Conservation (phyloP, 2,888 invertebrate genomes). For the Ryuthela nishihirai region DNA sequence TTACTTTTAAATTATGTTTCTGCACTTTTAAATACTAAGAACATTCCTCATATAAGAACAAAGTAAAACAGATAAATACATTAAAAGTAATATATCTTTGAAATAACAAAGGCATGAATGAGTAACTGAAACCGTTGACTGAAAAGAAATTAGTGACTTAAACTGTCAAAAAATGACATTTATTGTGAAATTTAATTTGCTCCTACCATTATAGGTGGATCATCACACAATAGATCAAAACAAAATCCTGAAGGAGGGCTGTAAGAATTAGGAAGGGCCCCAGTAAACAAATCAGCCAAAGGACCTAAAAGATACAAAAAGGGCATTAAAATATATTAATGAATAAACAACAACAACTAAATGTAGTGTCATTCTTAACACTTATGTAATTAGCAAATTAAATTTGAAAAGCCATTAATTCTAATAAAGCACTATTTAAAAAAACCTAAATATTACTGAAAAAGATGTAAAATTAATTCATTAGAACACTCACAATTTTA, state of each 20-base stretch:
- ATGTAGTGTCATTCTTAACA: background rate
- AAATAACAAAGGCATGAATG: too few relatives aligned
- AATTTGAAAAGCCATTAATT: too few relatives aligned
- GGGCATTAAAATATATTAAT: background rate
- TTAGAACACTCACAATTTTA: too few relatives aligned
- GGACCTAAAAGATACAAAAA: conserved; percentile 45
- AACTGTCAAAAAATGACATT: too few relatives aligned
- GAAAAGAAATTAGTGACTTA: too few relatives aligned
- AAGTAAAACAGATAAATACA: background rate
- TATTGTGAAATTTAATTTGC: too few relatives aligned
- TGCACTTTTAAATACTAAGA: too few relatives aligned
- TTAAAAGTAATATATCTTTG: background rate
- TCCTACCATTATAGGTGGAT: conserved; percentile 67
- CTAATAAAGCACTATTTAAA: too few relatives aligned
- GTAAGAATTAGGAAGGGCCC: conserved; percentile 75
- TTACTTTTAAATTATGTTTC: too few relatives aligned
- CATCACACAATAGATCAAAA: conserved; percentile 79
- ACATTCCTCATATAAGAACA: background rate
- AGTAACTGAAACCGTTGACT: too few relatives aligned
- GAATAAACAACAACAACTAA: background rate
- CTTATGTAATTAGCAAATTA: background rate
- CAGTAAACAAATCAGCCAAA: conserved; percentile 71
- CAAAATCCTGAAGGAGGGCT: conserved; percentile 86
- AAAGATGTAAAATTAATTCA: too few relatives aligned
- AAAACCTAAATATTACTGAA: too few relatives aligned